Percentiles rank a stretch among this genome's conserved stretches.
Evolutionary conservation across 2,888 invertebrate species (phyloP).

Genomic region (Microctonus hyperodae): DNA sequence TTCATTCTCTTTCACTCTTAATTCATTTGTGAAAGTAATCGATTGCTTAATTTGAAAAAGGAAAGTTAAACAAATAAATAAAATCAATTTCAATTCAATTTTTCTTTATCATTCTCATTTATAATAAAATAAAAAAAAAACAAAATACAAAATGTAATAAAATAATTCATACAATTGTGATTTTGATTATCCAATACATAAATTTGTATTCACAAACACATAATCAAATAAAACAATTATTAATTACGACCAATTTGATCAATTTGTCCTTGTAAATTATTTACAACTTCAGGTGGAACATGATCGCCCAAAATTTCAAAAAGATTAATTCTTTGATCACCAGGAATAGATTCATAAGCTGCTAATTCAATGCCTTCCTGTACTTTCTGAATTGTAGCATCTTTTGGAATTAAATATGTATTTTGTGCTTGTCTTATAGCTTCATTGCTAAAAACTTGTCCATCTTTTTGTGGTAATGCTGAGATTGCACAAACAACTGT

Average conservation of each 20-base stretch:
- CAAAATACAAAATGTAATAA: too few species aligned
- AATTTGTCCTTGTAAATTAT: constrained; percentile 85
- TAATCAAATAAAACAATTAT: too few species aligned
- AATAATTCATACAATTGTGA: too few species aligned
- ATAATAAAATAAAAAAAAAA: not conserved
- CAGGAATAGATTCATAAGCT: constrained; percentile 86
- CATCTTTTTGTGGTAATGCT: constrained; percentile 78
- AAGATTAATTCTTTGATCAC: constrained; percentile 83
- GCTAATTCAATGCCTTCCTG: constrained; percentile 87
- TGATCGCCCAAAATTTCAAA: constrained; percentile 85
- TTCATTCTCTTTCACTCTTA: too few species aligned
- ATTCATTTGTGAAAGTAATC: constrained; percentile 32
- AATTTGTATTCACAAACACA: too few species aligned
- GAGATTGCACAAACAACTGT: constrained; percentile 65
- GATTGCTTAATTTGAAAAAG: not conserved
- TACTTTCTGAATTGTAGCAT: constrained; percentile 86
- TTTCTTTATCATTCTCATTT: not conserved
- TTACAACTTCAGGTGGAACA: constrained; percentile 86
- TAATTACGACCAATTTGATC: constrained; percentile 80
- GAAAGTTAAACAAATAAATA: too few species aligned
- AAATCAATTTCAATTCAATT: not conserved
- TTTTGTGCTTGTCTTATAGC: constrained; percentile 88
- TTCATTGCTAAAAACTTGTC: constrained; percentile 83
- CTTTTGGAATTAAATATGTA: constrained; percentile 84
- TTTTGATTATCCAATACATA: too few species aligned